These are phyloP conservation scores for Percopsis omiscomaycus DNA, from an alignment of 2,797 vertebrate genomes.

Conservation along the genomic window DNA sequence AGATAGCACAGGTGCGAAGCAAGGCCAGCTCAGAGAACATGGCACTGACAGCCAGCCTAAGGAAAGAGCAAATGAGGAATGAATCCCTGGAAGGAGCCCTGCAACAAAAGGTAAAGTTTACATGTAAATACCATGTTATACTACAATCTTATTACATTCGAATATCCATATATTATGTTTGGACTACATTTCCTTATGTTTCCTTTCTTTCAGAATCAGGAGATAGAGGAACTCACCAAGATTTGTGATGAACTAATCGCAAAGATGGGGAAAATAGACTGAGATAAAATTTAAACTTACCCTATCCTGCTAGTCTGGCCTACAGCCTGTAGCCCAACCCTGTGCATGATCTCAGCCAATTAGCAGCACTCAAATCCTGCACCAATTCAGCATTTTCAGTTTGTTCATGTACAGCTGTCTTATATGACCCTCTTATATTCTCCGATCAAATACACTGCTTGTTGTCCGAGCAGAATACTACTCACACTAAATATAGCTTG, in stretches of 20 bases:
- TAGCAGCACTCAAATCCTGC: conserved; percentile 34
- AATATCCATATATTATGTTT: background rate
- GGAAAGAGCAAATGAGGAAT: conserved; percentile 96
- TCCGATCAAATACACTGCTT: conserved; percentile 50
- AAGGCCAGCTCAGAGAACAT: conserved; percentile 87
- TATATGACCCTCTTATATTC: conserved; percentile 41
- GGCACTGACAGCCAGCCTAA: conserved; percentile 87
- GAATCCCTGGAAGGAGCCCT: conserved; percentile 92
- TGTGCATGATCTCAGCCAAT: conserved; percentile 49
- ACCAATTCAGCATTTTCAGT: conserved; percentile 40
- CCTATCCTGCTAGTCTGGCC: conserved; percentile 27
- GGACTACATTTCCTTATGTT: background rate
- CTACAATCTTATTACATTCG: background rate
- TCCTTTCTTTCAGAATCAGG: conserved; percentile 85
- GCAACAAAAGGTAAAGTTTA: conserved; percentile 89
- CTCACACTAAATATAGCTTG: conserved; percentile 29
- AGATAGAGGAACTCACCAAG: conserved; percentile 97
- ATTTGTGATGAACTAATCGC: conserved; percentile 99
- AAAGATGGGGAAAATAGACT: conserved; percentile 91
- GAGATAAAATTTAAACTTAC: conserved; percentile 50
- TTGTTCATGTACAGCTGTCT: conserved; percentile 48
- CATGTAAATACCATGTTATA: background rate
- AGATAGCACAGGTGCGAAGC: conserved; percentile 92
- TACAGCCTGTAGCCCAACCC: conserved; percentile 22
- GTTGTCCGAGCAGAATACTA: conserved; percentile 36